Base-by-base conservation (phyloP, 2,113 vertebrate species). In the Pipa parva region DNA sequence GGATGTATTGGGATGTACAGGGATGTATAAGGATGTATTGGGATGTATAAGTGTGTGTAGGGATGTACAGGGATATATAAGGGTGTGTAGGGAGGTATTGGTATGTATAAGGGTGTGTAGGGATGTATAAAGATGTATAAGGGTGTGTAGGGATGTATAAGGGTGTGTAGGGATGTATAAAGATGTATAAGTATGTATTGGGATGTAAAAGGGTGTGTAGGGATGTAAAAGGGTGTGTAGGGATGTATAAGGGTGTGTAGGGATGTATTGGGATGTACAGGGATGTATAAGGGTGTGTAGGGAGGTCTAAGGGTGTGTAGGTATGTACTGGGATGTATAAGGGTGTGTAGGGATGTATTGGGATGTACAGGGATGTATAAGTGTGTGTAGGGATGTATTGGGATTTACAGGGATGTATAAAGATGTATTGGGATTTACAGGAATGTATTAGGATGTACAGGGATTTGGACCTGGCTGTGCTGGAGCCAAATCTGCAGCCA, bases 341-440 rank as follows among this genome's bases (percentile, higher is more conserved):
- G 39, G 12, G 18, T 45, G 39, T 45, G 18, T 45, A 12, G 13
- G n/a, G n/a, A n/a, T n/a, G n/a, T n/a, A n/a, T n/a, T 45, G 12
- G 39, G 39, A 5, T 45, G 39, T 45, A 13, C n/a, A 12, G 39
- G 39, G 39, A 45, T 45, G 24, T 27, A 59, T 66, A 80, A 78
- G 4, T 12, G n/a, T 45, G 39, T 45, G 13, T 45, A 15, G 39
- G 39, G 39, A 45, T 45, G 12, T 45, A 5, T 45, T n/a, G 5
- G 39, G 39, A 45, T 45, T 12, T 45, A 45, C 12, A 4, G 4
- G 39, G 4, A 4, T 45, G 39, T 45, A 13, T 45, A 12, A 13
- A n/a, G 39, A 13, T 45, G 39, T 45, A 13, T 45, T n/a, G 39
- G 39, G 39, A 45, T 45, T 12, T 45, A 45, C 18, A 5, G 12